Percentiles rank a stretch among this genome's conserved stretches.
These are phyloP conservation scores for Cardiocondyla obscurior DNA, from an alignment of 1,140 invertebrate genomes.

Conservation along the genomic window DNA sequence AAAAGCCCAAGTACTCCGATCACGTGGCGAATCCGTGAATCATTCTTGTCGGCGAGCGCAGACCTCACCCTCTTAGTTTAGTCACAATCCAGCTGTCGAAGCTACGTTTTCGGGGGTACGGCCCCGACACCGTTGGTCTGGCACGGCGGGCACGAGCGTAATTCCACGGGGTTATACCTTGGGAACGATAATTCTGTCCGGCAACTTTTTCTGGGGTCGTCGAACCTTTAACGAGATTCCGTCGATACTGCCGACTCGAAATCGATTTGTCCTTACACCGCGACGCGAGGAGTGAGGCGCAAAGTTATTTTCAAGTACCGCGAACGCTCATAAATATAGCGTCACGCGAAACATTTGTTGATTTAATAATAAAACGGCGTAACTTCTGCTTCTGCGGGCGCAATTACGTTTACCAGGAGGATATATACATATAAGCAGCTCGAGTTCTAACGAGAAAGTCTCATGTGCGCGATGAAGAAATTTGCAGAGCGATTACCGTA, in stretches of 20 bases:
- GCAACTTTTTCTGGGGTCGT: constrained; percentile 56
- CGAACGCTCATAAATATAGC: neutral
- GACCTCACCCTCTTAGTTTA: constrained; percentile 56
- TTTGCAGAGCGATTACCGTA: neutral
- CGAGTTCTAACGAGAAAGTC: neutral
- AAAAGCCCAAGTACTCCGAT: constrained; percentile 9
- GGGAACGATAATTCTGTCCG: constrained; percentile 56
- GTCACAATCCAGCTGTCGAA: constrained; percentile 72
- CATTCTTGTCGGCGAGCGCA: constrained; percentile 54
- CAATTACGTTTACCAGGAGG: neutral
- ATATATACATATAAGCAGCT: neutral
- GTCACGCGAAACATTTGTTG: constrained; percentile 21
- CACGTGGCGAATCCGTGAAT: constrained; percentile 54
- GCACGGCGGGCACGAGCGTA: constrained; percentile 34
- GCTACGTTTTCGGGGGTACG: constrained; percentile 61
- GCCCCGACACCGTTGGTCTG: constrained; percentile 63
- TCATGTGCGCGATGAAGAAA: neutral
- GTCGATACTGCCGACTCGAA: constrained; percentile 41
- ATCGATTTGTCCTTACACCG: constrained; percentile 32
- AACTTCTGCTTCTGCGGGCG: neutral
- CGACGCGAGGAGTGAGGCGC: neutral
- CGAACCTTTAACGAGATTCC: constrained; percentile 56
- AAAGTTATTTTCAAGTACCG: constrained; percentile 41
- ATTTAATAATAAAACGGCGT: constrained; percentile 7
- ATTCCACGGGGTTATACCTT: constrained; percentile 45